Base-by-base conservation (phyloP, 2,113 vertebrate genomes). In the Centropus bengalensis region DNA sequence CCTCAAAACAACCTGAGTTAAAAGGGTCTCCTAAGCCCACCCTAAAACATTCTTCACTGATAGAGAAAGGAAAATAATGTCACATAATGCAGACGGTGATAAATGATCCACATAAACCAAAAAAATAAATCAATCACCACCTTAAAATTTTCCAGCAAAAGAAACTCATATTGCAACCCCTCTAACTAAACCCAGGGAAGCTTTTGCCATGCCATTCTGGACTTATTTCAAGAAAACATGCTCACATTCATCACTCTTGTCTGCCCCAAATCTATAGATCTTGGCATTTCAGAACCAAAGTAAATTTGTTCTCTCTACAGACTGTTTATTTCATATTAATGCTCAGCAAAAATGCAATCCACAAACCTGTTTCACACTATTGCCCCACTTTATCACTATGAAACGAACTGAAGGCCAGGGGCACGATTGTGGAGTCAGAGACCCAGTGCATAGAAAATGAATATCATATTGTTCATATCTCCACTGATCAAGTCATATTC, bases 401-500 rank as follows among this genome's bases (percentile, higher is more conserved):
- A 60, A 93, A 90, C 12, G 38, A 89, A 93, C 44, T 74, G 58
- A 47, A 49, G 64, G 70, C 82, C 64, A 9, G 64, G 66, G 89
- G 69, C 69, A 83, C 42, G 18, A 18, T 49, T 73, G 60, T 13
- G 5, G 66, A 94, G 70, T 47, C 33, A 42, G 74, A 86, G 45
- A 30, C 40, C 77, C 38, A 58, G 59, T 36, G 73, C 79, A 82
- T 6, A 44, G 68, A 89, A 95, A 96, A 81, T 10, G 66, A 95
- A 33, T 71, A 87, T 89, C 88, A 80, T 84, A 73, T 79, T 88
- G 86, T 94, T 91, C 47, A 0, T 67, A 91, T 94, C 94, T 89
- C 93, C 33, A 36, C 26, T 70, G 82, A 97, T 91, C 88, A 81
- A 88, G 68, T 88, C 78, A 92, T 68, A 88, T 88, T 94, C 94